Base-by-base conservation (phyloP, 2,888 invertebrate genomes). In the Scaptomyza cyrtandrae region DNA sequence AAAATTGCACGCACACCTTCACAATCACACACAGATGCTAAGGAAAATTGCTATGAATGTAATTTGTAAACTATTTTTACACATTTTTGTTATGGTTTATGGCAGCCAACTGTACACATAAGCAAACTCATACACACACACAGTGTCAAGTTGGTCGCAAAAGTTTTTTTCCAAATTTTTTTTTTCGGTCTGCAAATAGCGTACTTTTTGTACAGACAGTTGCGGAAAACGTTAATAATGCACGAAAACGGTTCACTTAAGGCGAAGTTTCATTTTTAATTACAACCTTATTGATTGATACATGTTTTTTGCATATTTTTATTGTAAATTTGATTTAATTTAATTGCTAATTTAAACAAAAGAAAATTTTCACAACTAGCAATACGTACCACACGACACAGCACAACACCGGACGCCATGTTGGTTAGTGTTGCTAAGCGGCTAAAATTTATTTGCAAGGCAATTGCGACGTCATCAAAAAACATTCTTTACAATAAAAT, bases 381-480 rank as follows among this genome's bases (percentile, higher is more conserved):
- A 71, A 80, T 79, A 82, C 81, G 89, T 94, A 96, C 96, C 96
- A 95, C 97, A 96, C 96, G 96, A 96, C 96, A 96, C 96, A 96
- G 96, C 97, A 97, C 95, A 96, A 96, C 97, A 97, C 96, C 96
- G 96, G 96, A 96, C 96, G 97, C 97, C 97, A 97, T 97, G 95
- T 96, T 96, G 75, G 72, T 68, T 78, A 75, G 78, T 77, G 78
- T 67, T 76, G 75, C 19, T 64, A 16, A 76, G 44, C 59, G 69
- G 27, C 13, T 2, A 11, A 57, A 33, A 24, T 1, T 1, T 61
- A 55, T 54, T 44, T 46, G 49, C 48, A 13, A 41, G 50, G 49
- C 74, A 71, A 61, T 54, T 64, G 63, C 74, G 61, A 74, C 55
- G 74, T 66, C 70, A 76, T 14, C 19, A 14, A 5, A 6, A 9